These are phyloP conservation scores for Melipona beecheii DNA, from an alignment of 2,888 invertebrate genomes.

Conservation along the genomic window DNA sequence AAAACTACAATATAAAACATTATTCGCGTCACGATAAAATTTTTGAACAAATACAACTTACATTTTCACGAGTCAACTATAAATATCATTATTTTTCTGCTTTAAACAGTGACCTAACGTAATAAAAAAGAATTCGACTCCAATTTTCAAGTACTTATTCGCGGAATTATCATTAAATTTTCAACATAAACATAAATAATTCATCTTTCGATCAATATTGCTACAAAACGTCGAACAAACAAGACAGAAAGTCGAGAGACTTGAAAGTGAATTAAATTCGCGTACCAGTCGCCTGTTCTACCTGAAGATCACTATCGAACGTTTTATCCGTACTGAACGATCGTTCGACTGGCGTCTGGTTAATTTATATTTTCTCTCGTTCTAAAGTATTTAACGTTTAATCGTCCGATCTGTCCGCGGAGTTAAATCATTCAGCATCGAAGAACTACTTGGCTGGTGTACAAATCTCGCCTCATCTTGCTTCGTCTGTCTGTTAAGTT, in stretches of 20 bases:
- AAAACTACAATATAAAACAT: too few relatives aligned
- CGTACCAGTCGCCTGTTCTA: neutral
- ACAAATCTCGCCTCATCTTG: constrained; percentile 34
- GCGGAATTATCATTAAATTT: constrained; percentile 25
- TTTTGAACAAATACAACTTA: too few relatives aligned
- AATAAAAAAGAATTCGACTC: too few relatives aligned
- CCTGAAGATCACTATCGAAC: neutral
- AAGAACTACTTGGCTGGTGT: constrained; percentile 18
- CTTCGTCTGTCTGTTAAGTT: neutral
- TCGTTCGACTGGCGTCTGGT: neutral
- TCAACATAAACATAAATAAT: neutral
- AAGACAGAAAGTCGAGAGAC: neutral
- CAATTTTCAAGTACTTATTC: too few relatives aligned
- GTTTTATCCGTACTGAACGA: neutral
- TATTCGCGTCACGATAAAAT: too few relatives aligned
- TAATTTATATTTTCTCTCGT: constrained; percentile 22
- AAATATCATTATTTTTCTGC: too few relatives aligned
- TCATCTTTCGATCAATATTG: too few relatives aligned
- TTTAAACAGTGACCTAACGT: too few relatives aligned
- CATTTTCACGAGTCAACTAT: too few relatives aligned
- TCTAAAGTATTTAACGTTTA: constrained; percentile 25
- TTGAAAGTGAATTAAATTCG: neutral
- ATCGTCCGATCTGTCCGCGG: constrained; percentile 13
- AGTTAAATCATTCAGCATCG: constrained; percentile 50
- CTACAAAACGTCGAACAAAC: too few relatives aligned